Evolutionary conservation across 2,888 invertebrate genomes (phyloP).

Genomic region (Myopa tessellatipennis): DNA sequence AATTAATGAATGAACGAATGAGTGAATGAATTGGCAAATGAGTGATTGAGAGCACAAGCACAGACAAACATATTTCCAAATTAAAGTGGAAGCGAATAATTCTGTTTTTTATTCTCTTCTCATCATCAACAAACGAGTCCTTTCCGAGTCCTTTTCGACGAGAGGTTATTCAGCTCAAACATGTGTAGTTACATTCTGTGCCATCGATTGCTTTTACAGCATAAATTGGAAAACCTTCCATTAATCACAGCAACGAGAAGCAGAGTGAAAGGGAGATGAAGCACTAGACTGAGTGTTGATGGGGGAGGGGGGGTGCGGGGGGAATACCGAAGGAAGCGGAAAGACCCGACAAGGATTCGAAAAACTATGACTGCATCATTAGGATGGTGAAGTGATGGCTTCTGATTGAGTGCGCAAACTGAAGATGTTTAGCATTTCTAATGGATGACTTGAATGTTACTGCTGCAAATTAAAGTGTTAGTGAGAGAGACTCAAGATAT

Average conservation of each 20-base stretch:
- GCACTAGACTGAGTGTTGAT: too few species aligned
- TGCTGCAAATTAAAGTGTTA: not conserved
- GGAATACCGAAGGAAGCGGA: not conserved
- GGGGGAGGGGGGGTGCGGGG: too few species aligned
- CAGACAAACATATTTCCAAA: slow-evolving; percentile 29
- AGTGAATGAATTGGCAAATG: not conserved
- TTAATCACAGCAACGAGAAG: slow-evolving; percentile 24
- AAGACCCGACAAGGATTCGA: not conserved
- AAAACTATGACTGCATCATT: too few species aligned
- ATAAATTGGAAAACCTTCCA: slow-evolving; percentile 28
- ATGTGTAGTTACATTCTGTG: too few species aligned
- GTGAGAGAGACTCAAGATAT: too few species aligned
- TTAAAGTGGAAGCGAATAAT: slow-evolving; percentile 12
- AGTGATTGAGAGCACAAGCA: slow-evolving; percentile 5
- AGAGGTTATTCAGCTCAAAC: too few species aligned
- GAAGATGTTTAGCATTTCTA: not conserved
- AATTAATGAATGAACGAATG: not conserved
- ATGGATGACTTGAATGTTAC: not conserved
- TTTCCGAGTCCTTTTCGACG: not conserved
- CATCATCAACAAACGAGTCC: not conserved
- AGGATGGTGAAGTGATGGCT: too few species aligned
- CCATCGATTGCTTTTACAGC: slow-evolving; percentile 12
- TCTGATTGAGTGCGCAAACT: not conserved
- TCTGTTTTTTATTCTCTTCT: too few species aligned
- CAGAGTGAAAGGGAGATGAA: not conserved